Conservation (phyloP, 2,113 vertebrate species). For the Ornithorhynchus anatinus region DNA sequence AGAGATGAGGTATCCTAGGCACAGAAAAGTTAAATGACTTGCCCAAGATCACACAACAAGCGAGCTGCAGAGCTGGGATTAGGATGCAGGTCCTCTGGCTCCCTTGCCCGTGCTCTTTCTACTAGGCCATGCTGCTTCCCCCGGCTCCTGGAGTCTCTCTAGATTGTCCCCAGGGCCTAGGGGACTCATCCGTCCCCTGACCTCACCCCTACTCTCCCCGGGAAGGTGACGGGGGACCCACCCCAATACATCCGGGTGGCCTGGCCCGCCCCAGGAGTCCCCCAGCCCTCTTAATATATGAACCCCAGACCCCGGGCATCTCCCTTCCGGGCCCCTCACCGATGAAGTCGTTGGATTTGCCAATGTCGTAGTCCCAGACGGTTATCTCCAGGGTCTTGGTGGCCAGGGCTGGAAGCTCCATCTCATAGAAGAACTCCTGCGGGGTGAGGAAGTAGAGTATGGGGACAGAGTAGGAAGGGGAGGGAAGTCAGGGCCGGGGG, state of each 20-base stretch:
- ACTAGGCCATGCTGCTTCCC: too few species aligned
- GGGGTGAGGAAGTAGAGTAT: background rate
- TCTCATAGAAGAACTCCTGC: conserved; percentile 87
- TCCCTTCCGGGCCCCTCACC: conserved; percentile 74
- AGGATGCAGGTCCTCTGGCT: too few species aligned
- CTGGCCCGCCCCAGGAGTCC: background rate
- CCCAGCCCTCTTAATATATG: background rate
- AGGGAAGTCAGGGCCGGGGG: background rate
- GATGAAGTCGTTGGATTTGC: conserved; percentile 87
- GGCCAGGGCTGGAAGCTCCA: conserved; percentile 74
- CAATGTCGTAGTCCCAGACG: conserved; percentile 88
- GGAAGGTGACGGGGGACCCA: background rate
- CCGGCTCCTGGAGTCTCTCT: too few species aligned
- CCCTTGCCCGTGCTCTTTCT: too few species aligned
- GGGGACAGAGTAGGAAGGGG: background rate
- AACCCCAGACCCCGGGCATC: background rate
- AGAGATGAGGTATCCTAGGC: too few species aligned
- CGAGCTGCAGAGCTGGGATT: too few species aligned
- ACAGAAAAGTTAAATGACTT: too few species aligned
- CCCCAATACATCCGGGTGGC: too few species aligned
- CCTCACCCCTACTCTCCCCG: too few species aligned
- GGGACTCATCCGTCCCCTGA: too few species aligned
- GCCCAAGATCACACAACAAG: too few species aligned
- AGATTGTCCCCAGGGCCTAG: too few species aligned
- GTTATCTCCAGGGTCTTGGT: conserved; percentile 84